phyloP scores from a whole-genome alignment of 2,888 invertebrate species.

The Marronus borbonicus region DNA sequence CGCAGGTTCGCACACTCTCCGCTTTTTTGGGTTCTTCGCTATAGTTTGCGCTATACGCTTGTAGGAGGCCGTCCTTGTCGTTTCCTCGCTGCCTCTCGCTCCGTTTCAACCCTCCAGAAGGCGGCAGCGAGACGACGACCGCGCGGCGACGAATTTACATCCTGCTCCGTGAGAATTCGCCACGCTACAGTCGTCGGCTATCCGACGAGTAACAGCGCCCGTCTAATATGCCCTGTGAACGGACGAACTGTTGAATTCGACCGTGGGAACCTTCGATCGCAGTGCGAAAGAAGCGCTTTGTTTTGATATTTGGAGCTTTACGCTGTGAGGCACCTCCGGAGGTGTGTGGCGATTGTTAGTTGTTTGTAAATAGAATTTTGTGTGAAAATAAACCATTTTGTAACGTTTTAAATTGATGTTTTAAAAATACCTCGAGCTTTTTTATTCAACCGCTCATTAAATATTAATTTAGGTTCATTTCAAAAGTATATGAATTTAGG shows the following conservation, averaged over 20 bases:
- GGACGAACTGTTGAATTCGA: constrained; percentile 49
- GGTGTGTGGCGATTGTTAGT: too few species aligned
- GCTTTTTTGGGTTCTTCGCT: background rate
- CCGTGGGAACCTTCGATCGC: constrained; percentile 44
- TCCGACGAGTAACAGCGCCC: background rate
- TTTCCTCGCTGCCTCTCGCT: constrained; percentile 20
- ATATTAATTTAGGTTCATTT: too few species aligned
- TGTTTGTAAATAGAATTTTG: too few species aligned
- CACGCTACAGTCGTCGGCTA: constrained; percentile 7
- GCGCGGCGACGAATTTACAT: constrained; percentile 34
- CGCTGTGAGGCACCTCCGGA: too few species aligned
- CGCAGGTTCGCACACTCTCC: background rate
- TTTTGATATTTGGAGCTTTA: background rate
- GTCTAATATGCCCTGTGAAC: constrained; percentile 13
- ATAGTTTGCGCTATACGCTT: background rate
- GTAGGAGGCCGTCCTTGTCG: background rate
- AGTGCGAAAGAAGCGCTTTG: background rate
- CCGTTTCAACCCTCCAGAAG: constrained; percentile 3
- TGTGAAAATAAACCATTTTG: too few species aligned
- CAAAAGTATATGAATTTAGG: too few species aligned
- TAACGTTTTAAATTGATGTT: too few species aligned
- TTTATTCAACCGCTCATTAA: too few species aligned
- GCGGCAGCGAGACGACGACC: constrained; percentile 16
- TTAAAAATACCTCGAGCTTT: too few species aligned
- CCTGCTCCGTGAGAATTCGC: constrained; percentile 48